Evolutionary conservation across 2,888 invertebrate species (phyloP), one percentile per base, ranked within the genome.

Genomic region (Nomada fucata): DNA sequence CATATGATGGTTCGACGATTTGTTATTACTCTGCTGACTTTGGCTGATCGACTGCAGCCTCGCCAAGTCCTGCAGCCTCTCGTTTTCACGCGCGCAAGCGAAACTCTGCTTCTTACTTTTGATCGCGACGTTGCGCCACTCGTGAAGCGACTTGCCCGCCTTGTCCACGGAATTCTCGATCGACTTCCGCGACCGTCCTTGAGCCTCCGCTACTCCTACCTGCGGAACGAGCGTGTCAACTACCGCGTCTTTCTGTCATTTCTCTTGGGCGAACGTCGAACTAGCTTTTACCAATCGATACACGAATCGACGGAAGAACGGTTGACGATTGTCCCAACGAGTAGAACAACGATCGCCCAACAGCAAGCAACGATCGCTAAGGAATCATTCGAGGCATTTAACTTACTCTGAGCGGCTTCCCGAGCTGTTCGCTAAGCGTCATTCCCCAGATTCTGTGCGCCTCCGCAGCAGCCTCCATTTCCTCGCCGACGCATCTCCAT

Each of bases 91-190:
- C 0, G 98, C 97, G 84, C 97, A 97, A 0, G 96, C 94, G 93
- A 98, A 98, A 82, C 98, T 97, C 81, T 97, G 96, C 92, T 98
- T 98, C 94, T 98, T 98, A 70, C 97, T 96, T 94, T 98, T 98
- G 0, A 96, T 96, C 93, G 99, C 98, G 42, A 97, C 97, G 20
- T 96, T 95, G 73, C 98, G 95, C 97, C 97, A 98, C 89, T 99
- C 98, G 52, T 96, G 95, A 71, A 98, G 95, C 47, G 96, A 95
- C 89, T 97, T 96, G 0, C 97, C 96, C 3, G 98, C 96, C 93
- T 98, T 98, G 92, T 98, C 98, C 44, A 98, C 98, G 80, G 94
- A 94, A 50, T 93, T 93, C 89, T 96, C 95, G 80, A 95, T 95
- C 7, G 94, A 94, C 91, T 95, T 95, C 81, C 95, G 94, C 68